Evolutionary conservation across 2,113 vertebrate genomes (phyloP), one percentile per base, ranked within the genome.

Genomic region (Dromaius novaehollandiae): DNA sequence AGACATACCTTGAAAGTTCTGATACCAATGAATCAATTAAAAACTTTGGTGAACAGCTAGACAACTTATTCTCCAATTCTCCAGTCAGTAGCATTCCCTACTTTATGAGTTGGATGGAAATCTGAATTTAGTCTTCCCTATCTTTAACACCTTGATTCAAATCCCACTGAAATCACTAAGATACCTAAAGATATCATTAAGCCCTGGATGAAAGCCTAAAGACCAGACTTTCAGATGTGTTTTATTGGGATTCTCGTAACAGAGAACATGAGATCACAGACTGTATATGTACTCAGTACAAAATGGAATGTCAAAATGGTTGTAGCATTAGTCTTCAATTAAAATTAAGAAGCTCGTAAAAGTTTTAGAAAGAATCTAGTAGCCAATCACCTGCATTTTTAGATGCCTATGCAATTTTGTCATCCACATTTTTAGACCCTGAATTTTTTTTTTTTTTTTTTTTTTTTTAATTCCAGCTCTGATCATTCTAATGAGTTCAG

Each of bases 371-470:
- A 85, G 22, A 73, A 73, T 7, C 9, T 18, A 3, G 1, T 32
- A 73, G 70, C 28, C 36, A 36, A 51, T 50, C 9, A 44, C 6
- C 40, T 69, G 28, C 13, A 73, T 78, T 88, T 78, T 28, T n/a
- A 73, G 26, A 46, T 21, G 38, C 46, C 18, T 48, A 48, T 19
- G 17, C 46, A 48, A 48, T 46, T 48, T 48, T 48, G 46, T 20
- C 18, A 48, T 48, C 18, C 18, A 19, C 46, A 48, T 48, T 48
- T 48, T 48, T 48, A 48, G 46, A 48, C 18, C 16, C 19, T 63
- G 16, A 90, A 83, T 0, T 2, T 1, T 30, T 58, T 1, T 26
- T 0, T n/a, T n/a, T n/a, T n/a, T n/a, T n/a, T n/a, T 1, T 30
- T 58, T 1, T 30, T 51, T 51, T 40, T 44, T 14, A 88, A 44